Evolutionary conservation across 1,140 invertebrate genomes (phyloP).

Genomic region (Luehdorfia chinensis): DNA sequence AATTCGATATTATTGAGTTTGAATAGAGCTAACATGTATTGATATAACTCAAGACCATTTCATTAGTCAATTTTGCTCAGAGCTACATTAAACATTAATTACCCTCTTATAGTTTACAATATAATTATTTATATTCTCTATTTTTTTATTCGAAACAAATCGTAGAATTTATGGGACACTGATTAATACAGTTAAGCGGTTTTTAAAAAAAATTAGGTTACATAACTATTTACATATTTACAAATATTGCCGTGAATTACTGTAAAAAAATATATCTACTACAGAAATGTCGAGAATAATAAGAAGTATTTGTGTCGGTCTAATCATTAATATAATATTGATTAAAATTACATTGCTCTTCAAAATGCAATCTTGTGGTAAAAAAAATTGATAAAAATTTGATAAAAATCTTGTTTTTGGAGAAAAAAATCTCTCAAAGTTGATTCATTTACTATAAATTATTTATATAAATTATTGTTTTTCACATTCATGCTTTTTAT

Average conservation of each 20-base stretch:
- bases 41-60: slow-evolving; percentile 6
- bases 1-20: slow-evolving; percentile 14
- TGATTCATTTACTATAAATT: too few relatives aligned
- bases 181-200: slow-evolving; percentile 38
- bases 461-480: too few relatives aligned
- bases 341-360: too few relatives aligned
- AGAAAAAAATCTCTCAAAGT: too few relatives aligned
- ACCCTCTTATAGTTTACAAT: slow-evolving; percentile 15
- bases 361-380: too few relatives aligned
- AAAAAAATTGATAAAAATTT: too few relatives aligned
- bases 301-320: too few relatives aligned
- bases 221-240: slow-evolving; percentile 63
- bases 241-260: slow-evolving; percentile 30
- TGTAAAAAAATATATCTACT: slow-evolving; percentile 11
- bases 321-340: too few relatives aligned
- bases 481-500: too few relatives aligned
- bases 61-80: slow-evolving; percentile 13
- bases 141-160: slow-evolving; percentile 1
- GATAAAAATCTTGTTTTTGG: too few relatives aligned
- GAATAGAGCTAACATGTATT: neutral
- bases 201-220: slow-evolving; percentile 61
- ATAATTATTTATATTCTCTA: slow-evolving; percentile 8
- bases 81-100: slow-evolving; percentile 21
- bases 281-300: too few relatives aligned
- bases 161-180: slow-evolving; percentile 30